Conservation (phyloP, 2,113 vertebrate genomes). For the Boulengeromyrus knoepffleri region DNA sequence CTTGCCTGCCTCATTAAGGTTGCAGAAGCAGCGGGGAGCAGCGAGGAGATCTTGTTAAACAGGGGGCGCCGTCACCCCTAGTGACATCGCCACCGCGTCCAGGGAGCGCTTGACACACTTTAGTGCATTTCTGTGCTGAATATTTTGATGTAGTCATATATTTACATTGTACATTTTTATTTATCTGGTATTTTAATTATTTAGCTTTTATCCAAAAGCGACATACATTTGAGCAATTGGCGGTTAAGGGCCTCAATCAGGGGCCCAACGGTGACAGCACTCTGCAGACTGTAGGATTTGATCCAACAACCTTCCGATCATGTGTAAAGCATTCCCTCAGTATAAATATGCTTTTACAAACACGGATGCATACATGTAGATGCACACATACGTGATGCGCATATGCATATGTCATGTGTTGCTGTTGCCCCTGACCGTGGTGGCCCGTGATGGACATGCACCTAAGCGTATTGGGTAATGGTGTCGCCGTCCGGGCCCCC, state of each 20-base stretch:
- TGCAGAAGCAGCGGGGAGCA: neutral
- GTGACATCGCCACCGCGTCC: neutral
- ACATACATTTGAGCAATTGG: neutral
- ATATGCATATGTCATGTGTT: neutral
- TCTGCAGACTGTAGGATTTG: neutral
- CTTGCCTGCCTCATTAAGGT: neutral
- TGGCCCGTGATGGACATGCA: neutral
- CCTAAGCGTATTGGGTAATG: neutral
- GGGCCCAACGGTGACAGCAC: neutral
- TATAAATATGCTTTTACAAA: neutral
- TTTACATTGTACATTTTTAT: neutral
- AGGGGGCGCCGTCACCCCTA: neutral
- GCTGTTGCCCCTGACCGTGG: neutral
- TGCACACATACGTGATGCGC: neutral
- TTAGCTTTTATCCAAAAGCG: neutral
- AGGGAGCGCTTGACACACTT: neutral
- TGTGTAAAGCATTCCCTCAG: neutral
- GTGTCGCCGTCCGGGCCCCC: too few species aligned
- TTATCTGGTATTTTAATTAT: neutral
- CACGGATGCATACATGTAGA: neutral
- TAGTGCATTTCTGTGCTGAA: neutral
- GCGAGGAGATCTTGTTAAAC: neutral
- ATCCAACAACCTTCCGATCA: neutral
- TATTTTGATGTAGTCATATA: neutral
- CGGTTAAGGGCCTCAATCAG: neutral